Base-by-base conservation (phyloP, 35 echinoderm and acorn worm species). In the Amphiura filiformis region DNA sequence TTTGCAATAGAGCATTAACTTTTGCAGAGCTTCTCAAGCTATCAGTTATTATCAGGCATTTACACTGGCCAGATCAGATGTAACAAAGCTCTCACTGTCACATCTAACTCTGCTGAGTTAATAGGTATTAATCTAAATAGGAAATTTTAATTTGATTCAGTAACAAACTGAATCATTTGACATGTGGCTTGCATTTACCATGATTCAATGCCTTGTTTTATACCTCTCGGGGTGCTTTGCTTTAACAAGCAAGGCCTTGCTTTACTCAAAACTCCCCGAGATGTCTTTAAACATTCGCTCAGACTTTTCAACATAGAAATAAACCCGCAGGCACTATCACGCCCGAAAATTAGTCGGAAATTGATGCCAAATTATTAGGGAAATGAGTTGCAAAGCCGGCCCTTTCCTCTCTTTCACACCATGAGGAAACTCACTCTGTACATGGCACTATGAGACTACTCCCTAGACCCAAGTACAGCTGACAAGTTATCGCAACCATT, bases 351-450 rank as follows among this genome's bases (percentile, higher is more conserved):
- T 70, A 23, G 61, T n/a, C 61, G 61, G 61, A 70, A 70, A 70
- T 70, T 70, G 61, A 70, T 70, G 61, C 17, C 61, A 70, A 70
- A 70, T 70, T 70, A 70, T 70, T 70, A 13, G 61, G 61, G 61
- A 70, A 70, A 70, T 70, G 61, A 70, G 61, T 70, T 70, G 61
- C 61, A 70, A 70, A 70, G 61, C 61, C 28, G 61, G 61, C 61
- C 61, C 61, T 70, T 70, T 70, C 61, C 61, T 70, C 61, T n/a
- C 26, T 3, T 70, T 70, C 61, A 70, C 61, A 70, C 61, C 7
- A 13, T n/a, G 9, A 70, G 61, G 61, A 70, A 70, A 30, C 28
- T 18, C 61, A 26, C 28, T 18, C 61, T 70, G 61, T 70, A 26
- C 61, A 70, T 70, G 61, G 61, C 26, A 70, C 61, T n/a, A 30